Percentiles rank a stretch among this genome's conserved stretches.
Evolutionary conservation across 2,888 invertebrate species (phyloP).

Genomic region (Apomyelois bistriatella): DNA sequence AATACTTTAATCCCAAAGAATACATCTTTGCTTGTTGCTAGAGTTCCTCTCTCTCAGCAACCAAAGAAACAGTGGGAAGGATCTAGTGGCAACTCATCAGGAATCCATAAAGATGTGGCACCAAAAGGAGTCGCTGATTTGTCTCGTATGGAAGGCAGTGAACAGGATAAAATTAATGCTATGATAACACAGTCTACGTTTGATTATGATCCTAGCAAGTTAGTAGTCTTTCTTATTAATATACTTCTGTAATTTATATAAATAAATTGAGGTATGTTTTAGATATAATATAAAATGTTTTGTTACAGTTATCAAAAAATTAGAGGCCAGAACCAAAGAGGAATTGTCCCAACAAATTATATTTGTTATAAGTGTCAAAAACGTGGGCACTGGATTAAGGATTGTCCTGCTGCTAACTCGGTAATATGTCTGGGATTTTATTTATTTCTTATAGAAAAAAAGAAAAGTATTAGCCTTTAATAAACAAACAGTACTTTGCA

Average conservation of each 20-base stretch:
- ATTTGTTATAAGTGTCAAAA: constrained; percentile 97
- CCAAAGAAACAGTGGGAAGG: constrained; percentile 89
- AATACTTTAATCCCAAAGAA: constrained; percentile 97
- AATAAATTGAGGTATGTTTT: not conserved
- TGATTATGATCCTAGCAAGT: constrained; percentile 99
- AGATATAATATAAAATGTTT: constrained; percentile 3
- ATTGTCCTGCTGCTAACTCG: constrained; percentile 88
- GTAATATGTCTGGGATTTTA: constrained; percentile 36
- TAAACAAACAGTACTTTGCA: too few relatives aligned
- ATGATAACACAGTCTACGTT: constrained; percentile 98
- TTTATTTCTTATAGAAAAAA: too few relatives aligned
- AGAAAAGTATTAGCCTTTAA: too few relatives aligned
- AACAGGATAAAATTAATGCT: constrained; percentile 98
- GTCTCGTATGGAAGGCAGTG: constrained; percentile 93
- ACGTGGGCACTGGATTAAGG: constrained; percentile 98
- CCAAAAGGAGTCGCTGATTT: constrained; percentile 88
- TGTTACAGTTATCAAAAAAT: constrained; percentile 91
- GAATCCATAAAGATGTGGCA: constrained; percentile 67
- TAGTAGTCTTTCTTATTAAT: constrained; percentile 52
- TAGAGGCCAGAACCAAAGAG: constrained; percentile 92
- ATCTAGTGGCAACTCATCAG: constrained; percentile 61
- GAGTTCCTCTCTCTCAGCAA: constrained; percentile 91
- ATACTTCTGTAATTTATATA: not conserved
- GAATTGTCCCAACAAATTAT: constrained; percentile 94
- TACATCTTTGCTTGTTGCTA: constrained; percentile 95